A percentile compares a stretch with the other conserved stretches of the same genome.
Evolutionary conservation across 2,113 vertebrate genomes (phyloP).

Genomic region (Epinephelus fuscoguttatus): DNA sequence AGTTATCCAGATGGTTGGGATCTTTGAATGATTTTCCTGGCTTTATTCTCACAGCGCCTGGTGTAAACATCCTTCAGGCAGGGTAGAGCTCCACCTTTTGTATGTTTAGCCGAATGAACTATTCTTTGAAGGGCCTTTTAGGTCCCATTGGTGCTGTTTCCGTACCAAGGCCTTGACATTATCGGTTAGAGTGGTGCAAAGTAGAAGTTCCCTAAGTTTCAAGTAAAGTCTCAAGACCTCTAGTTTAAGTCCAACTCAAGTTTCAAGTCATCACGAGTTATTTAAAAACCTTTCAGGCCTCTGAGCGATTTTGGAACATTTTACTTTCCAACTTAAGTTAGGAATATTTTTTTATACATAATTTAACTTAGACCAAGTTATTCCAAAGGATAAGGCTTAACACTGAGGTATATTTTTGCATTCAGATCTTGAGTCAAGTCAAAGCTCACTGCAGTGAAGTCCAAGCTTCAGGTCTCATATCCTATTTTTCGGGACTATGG

Average conservation of each 20-base stretch:
- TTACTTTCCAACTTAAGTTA: not conserved
- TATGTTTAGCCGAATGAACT: too few species aligned
- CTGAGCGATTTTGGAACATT: not conserved
- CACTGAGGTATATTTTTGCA: not conserved
- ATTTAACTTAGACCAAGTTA: not conserved
- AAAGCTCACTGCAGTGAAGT: not conserved
- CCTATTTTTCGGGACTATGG: too few species aligned
- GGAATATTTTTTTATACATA: not conserved
- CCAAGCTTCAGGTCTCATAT: not conserved
- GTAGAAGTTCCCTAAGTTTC: too few species aligned
- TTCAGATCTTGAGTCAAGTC: not conserved
- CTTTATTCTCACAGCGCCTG: too few species aligned
- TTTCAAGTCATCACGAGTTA: not conserved
- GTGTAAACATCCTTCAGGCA: too few species aligned
- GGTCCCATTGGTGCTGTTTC: too few species aligned
- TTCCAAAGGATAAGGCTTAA: not conserved
- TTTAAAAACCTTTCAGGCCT: not conserved
- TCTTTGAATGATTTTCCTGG: too few species aligned
- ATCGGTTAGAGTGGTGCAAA: too few species aligned
- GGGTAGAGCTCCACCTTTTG: too few species aligned
- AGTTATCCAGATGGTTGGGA: too few species aligned
- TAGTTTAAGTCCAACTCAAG: not conserved
- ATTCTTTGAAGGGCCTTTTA: too few species aligned
- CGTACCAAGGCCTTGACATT: too few species aligned
- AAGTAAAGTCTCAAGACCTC: not conserved